Evolutionary conservation across 2,797 vertebrate species (phyloP), one percentile per base, ranked within the genome.

Genomic region (Enteromius viviparus): DNA sequence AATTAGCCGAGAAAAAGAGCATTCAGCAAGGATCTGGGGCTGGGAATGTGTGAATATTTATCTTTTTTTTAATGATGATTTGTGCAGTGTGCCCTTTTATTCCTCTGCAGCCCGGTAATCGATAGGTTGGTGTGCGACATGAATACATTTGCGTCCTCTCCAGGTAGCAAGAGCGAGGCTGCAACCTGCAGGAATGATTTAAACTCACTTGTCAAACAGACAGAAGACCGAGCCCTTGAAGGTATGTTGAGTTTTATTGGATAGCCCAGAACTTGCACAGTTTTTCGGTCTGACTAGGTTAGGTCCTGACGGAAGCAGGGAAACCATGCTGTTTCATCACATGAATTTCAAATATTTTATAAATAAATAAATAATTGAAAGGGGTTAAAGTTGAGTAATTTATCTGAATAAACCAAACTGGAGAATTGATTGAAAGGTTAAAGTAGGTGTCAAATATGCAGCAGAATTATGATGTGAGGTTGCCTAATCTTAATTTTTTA

Each of bases 91-190:
- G 78, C 5, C 85, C 90, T 93, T 94, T 93, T 91, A 92, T 92
- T 93, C 91, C 89, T 89, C 89, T 88, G 85, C 87, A 26, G 87
- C 86, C 86, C 76, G 87, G 87, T 69, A 93, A 93, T 95, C 93
- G 89, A 94, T 94, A 91, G 81, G 60, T 21, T 83, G n/a, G 53
- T 78, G 85, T 89, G 90, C 87, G 76, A 89, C 84, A 88, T 84
- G 92, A 94, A 93, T 94, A 92, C 87, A 92, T 92, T 93, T 91
- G 89, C 90, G 91, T 93, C 26, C 19, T 74, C 55, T 62, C 60
- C 92, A 90, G 84, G 58, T 34, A 37, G 68, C 14, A n/a, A 29
- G 45, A 71, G 74, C 12, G 2, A 51, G 69, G 42, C 68, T 47
- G 65, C 55, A 60, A 66, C 66, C 76, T 26, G 29, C 66, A 72